A percentile compares a stretch with the other conserved stretches of the same genome.
These are phyloP conservation scores for Arrhamphus sclerolepis DNA, from an alignment of 2,797 vertebrate genomes.

Conservation along the genomic window DNA sequence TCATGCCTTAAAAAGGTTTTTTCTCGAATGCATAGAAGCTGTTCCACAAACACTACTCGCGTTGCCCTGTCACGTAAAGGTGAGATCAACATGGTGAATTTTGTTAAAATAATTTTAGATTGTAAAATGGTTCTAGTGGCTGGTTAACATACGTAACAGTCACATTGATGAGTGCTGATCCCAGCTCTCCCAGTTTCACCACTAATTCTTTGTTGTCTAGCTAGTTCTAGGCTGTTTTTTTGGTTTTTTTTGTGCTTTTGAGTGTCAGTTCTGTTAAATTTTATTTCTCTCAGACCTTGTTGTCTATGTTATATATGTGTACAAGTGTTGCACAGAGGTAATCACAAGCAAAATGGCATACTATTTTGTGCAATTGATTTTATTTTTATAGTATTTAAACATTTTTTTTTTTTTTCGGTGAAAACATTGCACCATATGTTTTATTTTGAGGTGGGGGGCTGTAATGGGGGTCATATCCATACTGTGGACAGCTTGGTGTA, in stretches of 20 bases:
- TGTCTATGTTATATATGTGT: slow-evolving; percentile 58
- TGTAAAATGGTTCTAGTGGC: not conserved
- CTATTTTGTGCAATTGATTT: slow-evolving; percentile 77
- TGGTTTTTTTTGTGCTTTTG: no score
- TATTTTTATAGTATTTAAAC: slow-evolving; percentile 86
- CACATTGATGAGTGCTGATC: slow-evolving; percentile 2
- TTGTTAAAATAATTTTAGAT: slow-evolving; percentile 3
- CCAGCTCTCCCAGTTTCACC: slow-evolving; percentile 18
- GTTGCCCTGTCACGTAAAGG: not conserved
- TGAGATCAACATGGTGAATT: slow-evolving; percentile 2
- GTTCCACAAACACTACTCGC: slow-evolving; percentile 37
- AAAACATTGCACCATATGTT: slow-evolving; percentile 65
- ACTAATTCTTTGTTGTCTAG: slow-evolving; percentile 43
- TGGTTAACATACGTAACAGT: not conserved
- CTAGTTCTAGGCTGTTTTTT: slow-evolving; percentile 60
- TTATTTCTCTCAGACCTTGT: slow-evolving; percentile 16
- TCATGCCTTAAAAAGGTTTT: not conserved
- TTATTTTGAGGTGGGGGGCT: slow-evolving; percentile 66
- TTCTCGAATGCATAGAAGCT: not conserved
- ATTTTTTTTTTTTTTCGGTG: slow-evolving; percentile 43
- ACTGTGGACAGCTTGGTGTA: slow-evolving; percentile 60
- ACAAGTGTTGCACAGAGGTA: slow-evolving; percentile 64
- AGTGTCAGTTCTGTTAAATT: slow-evolving; percentile 38
- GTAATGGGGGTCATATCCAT: slow-evolving; percentile 42
- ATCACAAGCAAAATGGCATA: slow-evolving; percentile 68